Conservation (phyloP, 2,888 invertebrate genomes). For the Sarcophaga rosellei region DNA sequence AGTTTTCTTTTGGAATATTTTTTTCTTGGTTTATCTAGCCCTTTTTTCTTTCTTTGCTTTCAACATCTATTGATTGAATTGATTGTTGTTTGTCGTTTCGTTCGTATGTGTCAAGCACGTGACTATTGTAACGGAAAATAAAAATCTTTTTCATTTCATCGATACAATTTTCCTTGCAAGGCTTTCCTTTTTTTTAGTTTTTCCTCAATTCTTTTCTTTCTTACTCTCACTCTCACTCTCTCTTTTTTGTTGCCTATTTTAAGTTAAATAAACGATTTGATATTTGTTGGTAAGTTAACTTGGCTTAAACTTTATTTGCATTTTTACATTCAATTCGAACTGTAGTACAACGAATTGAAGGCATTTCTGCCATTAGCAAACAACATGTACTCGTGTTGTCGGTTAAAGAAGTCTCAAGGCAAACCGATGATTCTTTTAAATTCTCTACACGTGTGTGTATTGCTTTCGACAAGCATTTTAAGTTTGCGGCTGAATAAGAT, state of each 20-base stretch:
- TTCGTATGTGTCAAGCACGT: conserved; percentile 53
- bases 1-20: not conserved
- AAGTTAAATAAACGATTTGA: not conserved
- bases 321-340: not conserved
- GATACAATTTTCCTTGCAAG: conserved; percentile 35
- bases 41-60: not conserved
- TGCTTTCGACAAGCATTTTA: conserved; percentile 37
- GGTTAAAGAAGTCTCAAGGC: not conserved
- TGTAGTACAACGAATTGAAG: not conserved
- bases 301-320: not conserved
- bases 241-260: not conserved
- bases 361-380: not conserved
- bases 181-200: not conserved
- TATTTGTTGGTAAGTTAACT: not conserved
- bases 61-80: conserved; percentile 55
- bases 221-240: not conserved
- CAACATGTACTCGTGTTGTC: not conserved
- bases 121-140: conserved; percentile 60
- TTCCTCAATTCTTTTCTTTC: not conserved
- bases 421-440: not conserved
- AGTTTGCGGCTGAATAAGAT: conserved; percentile 48
- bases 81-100: conserved; percentile 62
- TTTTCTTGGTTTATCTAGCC: conserved; percentile 9
- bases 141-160: conserved; percentile 55
- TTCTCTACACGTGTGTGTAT: not conserved